Evolutionary conservation across 2,113 vertebrate species (phyloP).

Genomic region (Rhombomys opimus): DNA sequence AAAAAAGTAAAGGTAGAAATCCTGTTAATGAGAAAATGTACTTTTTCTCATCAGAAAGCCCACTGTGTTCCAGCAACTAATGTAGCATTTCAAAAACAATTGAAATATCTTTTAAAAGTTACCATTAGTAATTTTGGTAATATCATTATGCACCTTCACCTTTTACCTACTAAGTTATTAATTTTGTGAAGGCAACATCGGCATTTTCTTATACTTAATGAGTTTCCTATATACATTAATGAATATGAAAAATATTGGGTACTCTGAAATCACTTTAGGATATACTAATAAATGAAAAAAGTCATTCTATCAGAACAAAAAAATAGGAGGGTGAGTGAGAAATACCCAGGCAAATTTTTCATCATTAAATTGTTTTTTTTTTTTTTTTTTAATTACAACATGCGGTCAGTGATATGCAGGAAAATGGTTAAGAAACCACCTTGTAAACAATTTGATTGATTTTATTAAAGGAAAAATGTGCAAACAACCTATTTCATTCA

Average conservation of each 20-base stretch:
- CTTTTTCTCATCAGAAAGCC: not conserved
- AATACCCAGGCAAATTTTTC: not conserved
- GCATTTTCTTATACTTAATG: not conserved
- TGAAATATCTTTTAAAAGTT: not conserved
- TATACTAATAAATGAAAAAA: not conserved
- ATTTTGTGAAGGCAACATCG: not conserved
- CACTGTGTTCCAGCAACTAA: not conserved
- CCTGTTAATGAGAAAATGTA: not conserved
- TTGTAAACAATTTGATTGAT: constrained; percentile 47
- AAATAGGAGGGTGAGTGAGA: not conserved
- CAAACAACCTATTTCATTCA: constrained; percentile 67
- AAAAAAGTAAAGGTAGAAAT: not conserved
- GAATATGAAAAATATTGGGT: not conserved
- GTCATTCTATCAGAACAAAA: not conserved
- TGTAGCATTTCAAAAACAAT: not conserved
- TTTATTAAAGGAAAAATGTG: constrained; percentile 64
- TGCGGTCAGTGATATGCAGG: not conserved
- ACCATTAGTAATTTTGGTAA: not conserved
- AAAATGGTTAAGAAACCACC: constrained; percentile 50
- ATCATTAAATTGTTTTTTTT: not conserved
- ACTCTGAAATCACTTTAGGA: not conserved
- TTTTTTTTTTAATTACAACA: not conserved
- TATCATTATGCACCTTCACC: not conserved
- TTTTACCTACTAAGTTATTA: not conserved
- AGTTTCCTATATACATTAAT: not conserved